These are phyloP conservation scores for Physella acuta DNA, from an alignment of 1,140 invertebrate genomes.

Conservation along the genomic window DNA sequence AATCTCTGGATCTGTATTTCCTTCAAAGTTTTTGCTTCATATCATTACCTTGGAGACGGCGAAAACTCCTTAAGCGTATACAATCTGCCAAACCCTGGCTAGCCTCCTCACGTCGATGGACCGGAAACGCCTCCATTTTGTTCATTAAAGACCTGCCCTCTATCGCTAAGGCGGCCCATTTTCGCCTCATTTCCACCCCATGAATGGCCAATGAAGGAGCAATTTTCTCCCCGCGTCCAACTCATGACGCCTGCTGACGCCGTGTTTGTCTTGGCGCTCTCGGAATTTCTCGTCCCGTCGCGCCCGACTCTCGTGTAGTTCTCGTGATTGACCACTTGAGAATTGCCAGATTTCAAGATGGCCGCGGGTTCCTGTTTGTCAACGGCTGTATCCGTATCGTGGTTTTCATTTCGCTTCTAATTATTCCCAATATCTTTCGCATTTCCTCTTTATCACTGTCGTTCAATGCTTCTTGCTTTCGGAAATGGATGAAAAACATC, in stretches of 20 bases:
- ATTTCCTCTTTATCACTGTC: conserved; percentile 12
- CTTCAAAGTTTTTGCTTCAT: neutral
- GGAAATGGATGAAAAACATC: neutral
- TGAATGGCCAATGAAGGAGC: conserved; percentile 8
- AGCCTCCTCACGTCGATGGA: conserved; percentile 1
- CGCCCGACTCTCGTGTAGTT: conserved; percentile 12
- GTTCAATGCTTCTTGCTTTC: neutral
- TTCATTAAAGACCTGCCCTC: conserved; percentile 20
- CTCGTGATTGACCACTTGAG: conserved; percentile 20
- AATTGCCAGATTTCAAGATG: conserved; percentile 19
- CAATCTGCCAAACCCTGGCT: conserved; percentile 9
- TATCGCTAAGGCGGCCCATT: conserved; percentile 15
- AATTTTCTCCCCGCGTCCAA: conserved; percentile 15
- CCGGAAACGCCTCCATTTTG: conserved; percentile 21
- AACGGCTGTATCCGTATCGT: conserved; percentile 8
- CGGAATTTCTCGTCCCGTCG: conserved; percentile 21
- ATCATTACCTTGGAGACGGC: conserved; percentile 4
- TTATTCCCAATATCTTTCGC: conserved; percentile 11
- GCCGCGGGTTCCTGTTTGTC: conserved; percentile 20
- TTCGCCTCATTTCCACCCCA: conserved; percentile 21
- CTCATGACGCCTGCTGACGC: conserved; percentile 16
- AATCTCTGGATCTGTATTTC: conserved; percentile 7
- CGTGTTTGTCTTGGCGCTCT: conserved; percentile 21
- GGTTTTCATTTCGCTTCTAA: conserved; percentile 5
- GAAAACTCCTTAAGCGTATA: conserved; percentile 13